phyloP scores from a whole-genome alignment of 2,797 vertebrate species.

The Enoplosus armatus region DNA sequence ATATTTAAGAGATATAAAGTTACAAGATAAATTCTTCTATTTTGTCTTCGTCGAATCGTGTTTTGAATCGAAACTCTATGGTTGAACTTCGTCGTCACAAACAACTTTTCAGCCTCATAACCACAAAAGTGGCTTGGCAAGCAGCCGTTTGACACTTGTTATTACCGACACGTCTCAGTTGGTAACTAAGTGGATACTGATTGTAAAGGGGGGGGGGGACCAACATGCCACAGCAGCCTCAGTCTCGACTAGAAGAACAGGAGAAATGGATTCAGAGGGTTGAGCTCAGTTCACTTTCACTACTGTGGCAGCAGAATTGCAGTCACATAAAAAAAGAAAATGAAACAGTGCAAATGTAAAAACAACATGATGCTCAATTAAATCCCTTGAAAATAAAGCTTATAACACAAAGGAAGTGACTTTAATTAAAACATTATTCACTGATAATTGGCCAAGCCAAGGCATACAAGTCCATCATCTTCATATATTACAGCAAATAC shows the following conservation, averaged over 20 bases:
- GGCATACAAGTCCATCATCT: conserved; percentile 22
- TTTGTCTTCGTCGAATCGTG: neutral
- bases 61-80: neutral
- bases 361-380: neutral
- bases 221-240: conserved; percentile 34
- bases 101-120: neutral
- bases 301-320: neutral
- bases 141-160: neutral
- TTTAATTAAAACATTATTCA: conserved; percentile 59
- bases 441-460: conserved; percentile 35
- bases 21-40: neutral
- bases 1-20: neutral
- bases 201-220: neutral
- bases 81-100: neutral
- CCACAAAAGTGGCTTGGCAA: neutral
- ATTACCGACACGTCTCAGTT: neutral
- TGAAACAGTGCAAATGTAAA: conserved; percentile 28
- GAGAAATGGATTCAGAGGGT: neutral
- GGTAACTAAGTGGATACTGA: neutral
- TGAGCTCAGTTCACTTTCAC: neutral
- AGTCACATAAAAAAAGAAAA: neutral
- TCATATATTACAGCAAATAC: conserved; percentile 26
- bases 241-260: conserved; percentile 4
- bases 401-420: conserved; percentile 47
- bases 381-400: conserved; percentile 45